Base-by-base conservation (phyloP, 2,888 invertebrate species). In the Mythimna vitellina region DNA sequence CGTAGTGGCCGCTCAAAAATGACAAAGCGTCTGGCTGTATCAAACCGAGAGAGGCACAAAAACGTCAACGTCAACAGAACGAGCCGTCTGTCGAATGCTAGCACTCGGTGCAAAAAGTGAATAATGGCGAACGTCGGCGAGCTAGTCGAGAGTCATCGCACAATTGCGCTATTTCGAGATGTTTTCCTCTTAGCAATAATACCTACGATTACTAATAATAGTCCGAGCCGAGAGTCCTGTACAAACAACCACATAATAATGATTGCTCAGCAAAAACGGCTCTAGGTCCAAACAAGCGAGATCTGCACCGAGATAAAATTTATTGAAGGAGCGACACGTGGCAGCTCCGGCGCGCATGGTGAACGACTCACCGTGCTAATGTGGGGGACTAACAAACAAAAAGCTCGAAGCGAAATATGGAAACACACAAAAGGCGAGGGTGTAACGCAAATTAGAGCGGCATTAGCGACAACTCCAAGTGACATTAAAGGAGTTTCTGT, bases 101-200 rank as follows among this genome's bases (percentile, higher is more conserved):
- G 86, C 85, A 80, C 84, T 86, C 85, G 84, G 79, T 82, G 90
- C 92, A 94, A 94, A 94, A 94, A 94, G 91, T 92, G 93, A 93
- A 93, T 94, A 94, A 93, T 93, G 90, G 89, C 89, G 88, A 89
- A 79, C 88, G 89, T 77, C 86, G 83, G 69, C 74, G 83, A 81
- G 82, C 87, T 87, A 87, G 86, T 88, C 87, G 81, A 78, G 89
- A 58, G 89, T 88, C 90, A 89, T 88, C 90, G 90, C 91, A 92
- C 93, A 92, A 93, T 90, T 88, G 90, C 83, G 92, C 93, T 94
- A 94, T 94, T 94, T 94, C 90, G 89, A 94, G 93, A 91, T 89
- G 89, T 94, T 94, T 94, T 95, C 94, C 94, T 94, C 93, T 86
- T 93, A 91, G 90, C 88, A 90, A 92, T 89, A 91, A 89, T 90